These are phyloP conservation scores for Nomia melanderi DNA, from an alignment of 1,140 invertebrate genomes.

Conservation along the genomic window DNA sequence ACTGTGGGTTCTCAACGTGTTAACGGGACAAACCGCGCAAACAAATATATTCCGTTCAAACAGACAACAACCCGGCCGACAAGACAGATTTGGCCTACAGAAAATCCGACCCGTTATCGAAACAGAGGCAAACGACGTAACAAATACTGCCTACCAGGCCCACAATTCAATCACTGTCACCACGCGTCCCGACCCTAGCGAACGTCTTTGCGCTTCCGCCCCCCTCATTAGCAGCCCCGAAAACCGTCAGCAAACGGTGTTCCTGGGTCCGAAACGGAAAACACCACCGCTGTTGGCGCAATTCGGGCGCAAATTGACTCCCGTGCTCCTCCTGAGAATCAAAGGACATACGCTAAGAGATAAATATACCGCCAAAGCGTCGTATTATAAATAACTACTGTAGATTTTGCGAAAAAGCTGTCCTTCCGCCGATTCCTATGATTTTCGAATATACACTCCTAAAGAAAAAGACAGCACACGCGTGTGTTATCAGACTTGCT, in stretches of 20 bases:
- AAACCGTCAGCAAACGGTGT: neutral
- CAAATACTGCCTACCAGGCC: neutral
- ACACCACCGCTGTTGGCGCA: too few relatives aligned
- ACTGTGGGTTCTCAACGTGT: too few relatives aligned
- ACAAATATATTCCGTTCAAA: too few relatives aligned
- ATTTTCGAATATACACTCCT: too few relatives aligned
- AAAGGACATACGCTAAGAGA: slow-evolving; percentile 11
- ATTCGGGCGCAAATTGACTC: neutral
- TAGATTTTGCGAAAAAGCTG: too few relatives aligned
- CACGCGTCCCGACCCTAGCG: neutral
- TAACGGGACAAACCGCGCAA: too few relatives aligned
- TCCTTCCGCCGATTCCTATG: too few relatives aligned
- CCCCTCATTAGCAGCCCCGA: neutral
- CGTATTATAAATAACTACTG: slow-evolving; percentile 45
- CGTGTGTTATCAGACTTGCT: too few relatives aligned
- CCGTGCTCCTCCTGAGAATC: neutral
- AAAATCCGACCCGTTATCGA: too few relatives aligned
- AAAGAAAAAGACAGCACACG: too few relatives aligned
- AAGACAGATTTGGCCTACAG: too few relatives aligned
- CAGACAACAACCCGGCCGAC: too few relatives aligned
- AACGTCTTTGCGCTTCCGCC: neutral
- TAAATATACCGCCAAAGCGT: slow-evolving; percentile 15
- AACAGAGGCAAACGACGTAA: neutral
- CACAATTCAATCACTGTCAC: neutral
- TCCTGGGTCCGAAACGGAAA: neutral